A percentile compares a stretch with the other conserved stretches of the same genome.
Evolutionary conservation across 2,888 invertebrate genomes (phyloP).

Genomic region (Agonopterix subpropinquella): DNA sequence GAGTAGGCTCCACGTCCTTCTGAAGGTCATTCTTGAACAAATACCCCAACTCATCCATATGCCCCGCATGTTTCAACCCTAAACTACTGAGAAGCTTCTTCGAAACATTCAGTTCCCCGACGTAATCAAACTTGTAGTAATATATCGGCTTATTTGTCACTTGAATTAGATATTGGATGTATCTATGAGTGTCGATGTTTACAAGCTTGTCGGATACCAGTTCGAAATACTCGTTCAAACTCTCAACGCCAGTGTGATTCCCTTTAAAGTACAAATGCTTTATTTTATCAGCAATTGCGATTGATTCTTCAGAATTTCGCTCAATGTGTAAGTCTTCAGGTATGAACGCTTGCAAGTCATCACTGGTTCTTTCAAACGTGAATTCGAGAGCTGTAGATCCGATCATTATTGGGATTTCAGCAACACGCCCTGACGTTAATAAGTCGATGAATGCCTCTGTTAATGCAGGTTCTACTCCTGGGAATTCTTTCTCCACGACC

Average conservation of each 20-base stretch:
- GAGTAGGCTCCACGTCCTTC: conserved; percentile 42
- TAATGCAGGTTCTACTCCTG: conserved; percentile 46
- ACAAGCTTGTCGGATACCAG: conserved; percentile 45
- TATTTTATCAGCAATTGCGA: conserved; percentile 41
- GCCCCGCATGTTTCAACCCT: conserved; percentile 40
- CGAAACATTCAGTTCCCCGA: conserved; percentile 48
- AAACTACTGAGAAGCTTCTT: conserved; percentile 24
- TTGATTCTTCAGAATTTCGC: conserved; percentile 38
- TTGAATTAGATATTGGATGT: conserved; percentile 49
- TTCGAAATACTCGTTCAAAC: conserved; percentile 39
- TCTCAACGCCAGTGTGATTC: conserved; percentile 32
- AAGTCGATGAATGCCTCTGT: conserved; percentile 50
- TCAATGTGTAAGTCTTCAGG: conserved; percentile 46
- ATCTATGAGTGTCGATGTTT: conserved; percentile 47
- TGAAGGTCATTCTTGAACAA: conserved; percentile 50
- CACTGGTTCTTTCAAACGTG: conserved; percentile 25
- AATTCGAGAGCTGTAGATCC: conserved; percentile 50
- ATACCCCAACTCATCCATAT: conserved; percentile 58
- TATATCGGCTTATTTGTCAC: conserved; percentile 52
- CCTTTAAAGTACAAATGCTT: conserved; percentile 51
- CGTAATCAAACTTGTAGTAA: conserved; percentile 59
- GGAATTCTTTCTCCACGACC: conserved; percentile 60
- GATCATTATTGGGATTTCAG: conserved; percentile 55
- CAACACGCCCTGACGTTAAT: conserved; percentile 50
- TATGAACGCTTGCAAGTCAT: conserved; percentile 49